These are phyloP conservation scores for Eupithecia centaureata DNA, from an alignment of 2,888 invertebrate genomes.

Conservation along the genomic window DNA sequence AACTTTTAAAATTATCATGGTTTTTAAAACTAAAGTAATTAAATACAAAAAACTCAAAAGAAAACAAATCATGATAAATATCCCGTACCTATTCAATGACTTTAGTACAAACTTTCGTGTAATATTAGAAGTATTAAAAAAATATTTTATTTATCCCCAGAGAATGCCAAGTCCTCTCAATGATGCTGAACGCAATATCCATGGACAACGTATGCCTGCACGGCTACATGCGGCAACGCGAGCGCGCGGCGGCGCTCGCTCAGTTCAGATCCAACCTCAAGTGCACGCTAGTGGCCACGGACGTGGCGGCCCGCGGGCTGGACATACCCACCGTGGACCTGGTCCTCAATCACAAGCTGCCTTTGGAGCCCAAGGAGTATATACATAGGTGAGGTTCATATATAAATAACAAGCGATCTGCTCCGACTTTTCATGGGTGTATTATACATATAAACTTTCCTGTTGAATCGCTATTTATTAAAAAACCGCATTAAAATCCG, in stretches of 20 bases:
- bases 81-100: no score
- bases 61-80: no score
- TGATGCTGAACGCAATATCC: slow-evolving; percentile 94
- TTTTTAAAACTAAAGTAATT: no score
- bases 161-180: slow-evolving; percentile 94
- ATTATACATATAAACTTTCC: no score
- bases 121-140: no score
- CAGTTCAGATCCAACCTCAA: slow-evolving; percentile 95
- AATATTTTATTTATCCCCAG: slow-evolving; percentile 77
- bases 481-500: no score
- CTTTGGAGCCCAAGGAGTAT: slow-evolving; percentile 95
- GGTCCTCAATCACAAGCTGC: slow-evolving; percentile 97
- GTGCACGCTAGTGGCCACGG: slow-evolving; percentile 96
- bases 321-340: slow-evolving; percentile 98
- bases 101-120: no score
- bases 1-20: no score
- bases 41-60: no score
- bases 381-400: slow-evolving; percentile 89
- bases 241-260: slow-evolving; percentile 92
- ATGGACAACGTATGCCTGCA: slow-evolving; percentile 96
- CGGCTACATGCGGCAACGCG: slow-evolving; percentile 95
- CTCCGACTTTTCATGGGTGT: no score
- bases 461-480: no score
- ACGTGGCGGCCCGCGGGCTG: slow-evolving; percentile 97
- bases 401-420: no score